Evolutionary conservation across 2,113 vertebrate species (phyloP).

Genomic region (Ochotona curzoniae): DNA sequence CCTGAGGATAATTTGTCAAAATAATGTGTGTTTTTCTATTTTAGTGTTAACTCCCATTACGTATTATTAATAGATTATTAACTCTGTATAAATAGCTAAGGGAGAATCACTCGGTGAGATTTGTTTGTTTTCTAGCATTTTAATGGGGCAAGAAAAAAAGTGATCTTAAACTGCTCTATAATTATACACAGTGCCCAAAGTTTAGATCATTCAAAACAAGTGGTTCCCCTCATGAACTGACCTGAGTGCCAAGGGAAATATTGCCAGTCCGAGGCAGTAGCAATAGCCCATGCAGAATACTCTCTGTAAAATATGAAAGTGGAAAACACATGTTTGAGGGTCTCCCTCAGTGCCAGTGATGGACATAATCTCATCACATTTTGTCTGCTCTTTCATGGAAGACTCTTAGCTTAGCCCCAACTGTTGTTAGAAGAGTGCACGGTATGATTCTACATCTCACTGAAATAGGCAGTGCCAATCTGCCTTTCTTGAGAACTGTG

Average conservation of each 20-base stretch:
- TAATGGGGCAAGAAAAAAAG: constrained; percentile 72
- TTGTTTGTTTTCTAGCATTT: constrained; percentile 75
- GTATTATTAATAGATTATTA: constrained; percentile 78
- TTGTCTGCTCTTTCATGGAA: neutral
- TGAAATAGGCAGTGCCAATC: constrained; percentile 31
- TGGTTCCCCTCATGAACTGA: constrained; percentile 19
- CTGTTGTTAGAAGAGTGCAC: neutral
- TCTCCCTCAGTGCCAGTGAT: neutral
- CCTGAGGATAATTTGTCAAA: constrained; percentile 69
- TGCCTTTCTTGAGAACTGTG: constrained; percentile 35
- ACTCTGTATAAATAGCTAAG: constrained; percentile 71
- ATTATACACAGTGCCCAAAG: constrained; percentile 40
- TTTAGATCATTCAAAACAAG: constrained; percentile 26
- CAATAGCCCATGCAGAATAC: neutral
- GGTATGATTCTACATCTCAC: constrained; percentile 18
- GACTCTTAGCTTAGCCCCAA: neutral
- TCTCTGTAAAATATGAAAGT: constrained; percentile 28
- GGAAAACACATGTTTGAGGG: neutral
- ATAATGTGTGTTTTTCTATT: constrained; percentile 64
- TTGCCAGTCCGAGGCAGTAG: neutral
- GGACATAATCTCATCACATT: neutral
- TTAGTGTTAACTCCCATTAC: constrained; percentile 67
- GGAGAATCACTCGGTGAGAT: constrained; percentile 68
- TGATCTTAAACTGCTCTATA: constrained; percentile 64
- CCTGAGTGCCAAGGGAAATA: constrained; percentile 6